Percentiles rank a stretch among this genome's conserved stretches.
Evolutionary conservation across 2,888 invertebrate species (phyloP).

Genomic region (Gymnosoma rotundatum): DNA sequence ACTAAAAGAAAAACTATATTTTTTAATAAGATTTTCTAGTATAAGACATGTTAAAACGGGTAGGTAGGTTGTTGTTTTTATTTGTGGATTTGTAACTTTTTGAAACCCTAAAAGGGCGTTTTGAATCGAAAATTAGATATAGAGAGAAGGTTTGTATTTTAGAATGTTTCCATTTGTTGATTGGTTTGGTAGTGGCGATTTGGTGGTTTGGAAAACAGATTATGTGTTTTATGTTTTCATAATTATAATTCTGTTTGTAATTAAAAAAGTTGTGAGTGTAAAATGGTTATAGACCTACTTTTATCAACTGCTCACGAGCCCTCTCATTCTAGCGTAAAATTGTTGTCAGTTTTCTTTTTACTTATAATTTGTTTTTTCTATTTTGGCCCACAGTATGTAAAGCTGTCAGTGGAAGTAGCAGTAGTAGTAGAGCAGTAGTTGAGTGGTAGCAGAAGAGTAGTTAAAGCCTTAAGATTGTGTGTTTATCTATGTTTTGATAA

Average conservation of each 20-base stretch:
- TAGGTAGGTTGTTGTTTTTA: conserved; percentile 12
- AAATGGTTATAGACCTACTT: conserved; percentile 71
- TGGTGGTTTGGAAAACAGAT: conserved; percentile 56
- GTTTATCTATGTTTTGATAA: conserved; percentile 42
- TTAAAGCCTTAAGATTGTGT: conserved; percentile 62
- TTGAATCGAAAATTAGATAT: conserved; percentile 32
- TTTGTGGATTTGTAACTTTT: conserved; percentile 8
- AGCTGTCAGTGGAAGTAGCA: conserved; percentile 62
- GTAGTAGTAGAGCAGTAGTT: conserved; percentile 57
- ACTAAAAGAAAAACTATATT: too few species aligned
- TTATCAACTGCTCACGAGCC: conserved; percentile 74
- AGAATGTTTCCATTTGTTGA: conserved; percentile 48
- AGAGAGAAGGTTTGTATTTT: conserved; percentile 29
- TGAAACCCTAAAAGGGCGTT: conserved; percentile 20
- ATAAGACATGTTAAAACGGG: conserved; percentile 52
- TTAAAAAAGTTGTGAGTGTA: conserved; percentile 61
- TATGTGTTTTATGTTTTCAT: conserved; percentile 46
- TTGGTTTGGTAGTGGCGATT: conserved; percentile 61
- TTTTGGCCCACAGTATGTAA: conserved; percentile 56
- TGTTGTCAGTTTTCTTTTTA: conserved; percentile 40
- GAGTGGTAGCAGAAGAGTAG: conserved; percentile 61
- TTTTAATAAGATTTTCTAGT: conserved; percentile 36
- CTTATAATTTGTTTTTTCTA: conserved; percentile 27
- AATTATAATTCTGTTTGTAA: conserved; percentile 38
- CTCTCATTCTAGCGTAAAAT: conserved; percentile 68